Conservation (phyloP, 2,113 vertebrate genomes). For the Vicugna pacos region DNA sequence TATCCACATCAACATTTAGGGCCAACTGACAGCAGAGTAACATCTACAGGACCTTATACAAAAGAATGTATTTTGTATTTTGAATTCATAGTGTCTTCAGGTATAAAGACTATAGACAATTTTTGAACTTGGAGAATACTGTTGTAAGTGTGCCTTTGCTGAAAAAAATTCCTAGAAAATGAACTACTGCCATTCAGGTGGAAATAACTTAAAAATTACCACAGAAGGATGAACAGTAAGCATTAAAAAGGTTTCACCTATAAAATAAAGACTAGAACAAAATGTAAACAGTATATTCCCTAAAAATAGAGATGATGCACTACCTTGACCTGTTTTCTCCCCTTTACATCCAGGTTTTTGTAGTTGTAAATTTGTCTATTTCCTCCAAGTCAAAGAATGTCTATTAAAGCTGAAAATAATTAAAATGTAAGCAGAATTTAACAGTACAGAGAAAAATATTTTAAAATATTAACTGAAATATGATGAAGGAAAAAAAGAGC, state of each 20-base stretch:
- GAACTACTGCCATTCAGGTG: not conserved
- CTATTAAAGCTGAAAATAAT: conserved; percentile 3
- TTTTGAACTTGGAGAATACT: conserved; percentile 14
- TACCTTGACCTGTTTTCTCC: not conserved
- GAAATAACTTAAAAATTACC: conserved; percentile 42
- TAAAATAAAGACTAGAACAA: not conserved
- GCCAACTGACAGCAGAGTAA: not conserved
- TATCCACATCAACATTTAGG: conserved; percentile 4
- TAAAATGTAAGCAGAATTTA: conserved; percentile 12
- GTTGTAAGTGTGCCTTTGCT: not conserved
- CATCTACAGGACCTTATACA: not conserved
- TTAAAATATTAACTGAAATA: conserved; percentile 41
- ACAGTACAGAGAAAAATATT: not conserved
- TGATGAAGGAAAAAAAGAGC: not conserved
- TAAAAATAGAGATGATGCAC: conserved; percentile 12
- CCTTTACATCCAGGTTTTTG: not conserved
- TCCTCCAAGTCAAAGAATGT: not conserved
- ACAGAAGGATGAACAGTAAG: not conserved
- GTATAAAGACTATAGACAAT: not conserved
- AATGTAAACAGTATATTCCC: not conserved
- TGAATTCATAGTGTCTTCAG: not conserved
- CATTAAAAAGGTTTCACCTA: not conserved
- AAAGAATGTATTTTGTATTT: conserved; percentile 6
- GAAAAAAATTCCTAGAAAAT: conserved; percentile 3
- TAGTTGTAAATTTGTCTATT: not conserved